Conservation (phyloP, 2,888 invertebrate species). For the Sericinus montela region DNA sequence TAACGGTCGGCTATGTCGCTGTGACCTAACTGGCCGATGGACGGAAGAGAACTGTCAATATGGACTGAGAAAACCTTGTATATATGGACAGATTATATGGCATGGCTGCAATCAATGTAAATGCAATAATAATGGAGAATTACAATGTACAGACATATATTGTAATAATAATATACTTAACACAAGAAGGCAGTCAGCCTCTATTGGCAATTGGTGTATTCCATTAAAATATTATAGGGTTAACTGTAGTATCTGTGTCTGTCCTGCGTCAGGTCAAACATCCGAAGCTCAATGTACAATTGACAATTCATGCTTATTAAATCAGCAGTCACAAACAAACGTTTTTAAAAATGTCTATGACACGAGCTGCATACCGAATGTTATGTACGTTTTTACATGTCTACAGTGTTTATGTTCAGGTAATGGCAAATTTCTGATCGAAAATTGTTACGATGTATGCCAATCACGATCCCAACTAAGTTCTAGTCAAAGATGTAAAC, state of each 20-base stretch:
- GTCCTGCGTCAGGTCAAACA: constrained; percentile 54
- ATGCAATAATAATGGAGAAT: constrained; percentile 51
- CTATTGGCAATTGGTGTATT: constrained; percentile 40
- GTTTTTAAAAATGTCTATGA: constrained; percentile 18
- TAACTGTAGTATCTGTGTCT: constrained; percentile 60
- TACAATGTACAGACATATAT: constrained; percentile 43
- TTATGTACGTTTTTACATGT: constrained; percentile 61
- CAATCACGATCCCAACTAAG: constrained; percentile 25
- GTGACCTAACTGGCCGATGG: constrained; percentile 51
- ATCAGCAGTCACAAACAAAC: constrained; percentile 24
- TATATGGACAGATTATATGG: constrained; percentile 50
- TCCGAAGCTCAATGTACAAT: constrained; percentile 54
- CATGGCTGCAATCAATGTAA: constrained; percentile 60
- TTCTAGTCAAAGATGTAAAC: constrained; percentile 38
- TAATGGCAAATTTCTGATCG: constrained; percentile 44
- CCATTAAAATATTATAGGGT: constrained; percentile 58
- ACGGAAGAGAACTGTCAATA: constrained; percentile 44
- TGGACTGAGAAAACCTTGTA: constrained; percentile 39
- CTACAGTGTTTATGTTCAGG: constrained; percentile 59
- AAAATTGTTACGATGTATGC: constrained; percentile 58
- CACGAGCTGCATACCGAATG: constrained; percentile 58
- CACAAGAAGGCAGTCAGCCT: constrained; percentile 12
- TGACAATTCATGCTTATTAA: constrained; percentile 46
- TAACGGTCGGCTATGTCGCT: constrained; percentile 51
- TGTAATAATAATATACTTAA: constrained; percentile 32